Conservation (phyloP, 2,113 vertebrate species). For the Hepsetus odoe region DNA sequence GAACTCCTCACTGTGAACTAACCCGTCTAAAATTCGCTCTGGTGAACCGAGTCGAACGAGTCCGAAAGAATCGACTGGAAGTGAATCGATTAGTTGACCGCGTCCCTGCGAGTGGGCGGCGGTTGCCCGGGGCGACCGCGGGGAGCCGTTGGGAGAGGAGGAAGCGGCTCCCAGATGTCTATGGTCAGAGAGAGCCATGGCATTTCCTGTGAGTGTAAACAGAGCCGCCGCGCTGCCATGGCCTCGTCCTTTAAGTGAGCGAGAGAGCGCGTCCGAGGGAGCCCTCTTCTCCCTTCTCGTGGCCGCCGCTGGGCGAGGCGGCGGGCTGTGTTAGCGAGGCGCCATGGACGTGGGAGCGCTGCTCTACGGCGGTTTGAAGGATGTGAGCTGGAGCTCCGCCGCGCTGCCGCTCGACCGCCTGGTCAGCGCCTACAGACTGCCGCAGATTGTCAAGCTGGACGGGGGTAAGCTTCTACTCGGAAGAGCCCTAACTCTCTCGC, state of each 20-base stretch:
- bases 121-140: conserved; percentile 49
- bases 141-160: conserved; percentile 46
- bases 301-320: conserved; percentile 49
- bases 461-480: conserved; percentile 85
- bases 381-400: conserved; percentile 91
- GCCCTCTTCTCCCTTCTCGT: conserved; percentile 43
- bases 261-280: conserved; percentile 48
- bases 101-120: background rate
- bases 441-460: conserved; percentile 89
- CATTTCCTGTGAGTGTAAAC: conserved; percentile 74
- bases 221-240: conserved; percentile 71
- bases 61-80: background rate
- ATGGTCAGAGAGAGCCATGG: conserved; percentile 65
- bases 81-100: background rate
- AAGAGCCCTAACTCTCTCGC: too few species aligned
- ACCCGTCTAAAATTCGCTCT: background rate
- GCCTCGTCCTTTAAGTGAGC: conserved; percentile 53
- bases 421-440: conserved; percentile 88
- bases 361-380: conserved; percentile 87
- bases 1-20: too few species aligned
- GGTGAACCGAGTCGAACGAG: background rate
- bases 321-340: conserved; percentile 56
- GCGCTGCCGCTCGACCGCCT: conserved; percentile 89
- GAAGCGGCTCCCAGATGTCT: conserved; percentile 45
- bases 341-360: conserved; percentile 80